Evolutionary conservation across 1,140 invertebrate genomes (phyloP), one percentile per base, ranked within the genome.

Genomic region (Olivierus martensii): DNA sequence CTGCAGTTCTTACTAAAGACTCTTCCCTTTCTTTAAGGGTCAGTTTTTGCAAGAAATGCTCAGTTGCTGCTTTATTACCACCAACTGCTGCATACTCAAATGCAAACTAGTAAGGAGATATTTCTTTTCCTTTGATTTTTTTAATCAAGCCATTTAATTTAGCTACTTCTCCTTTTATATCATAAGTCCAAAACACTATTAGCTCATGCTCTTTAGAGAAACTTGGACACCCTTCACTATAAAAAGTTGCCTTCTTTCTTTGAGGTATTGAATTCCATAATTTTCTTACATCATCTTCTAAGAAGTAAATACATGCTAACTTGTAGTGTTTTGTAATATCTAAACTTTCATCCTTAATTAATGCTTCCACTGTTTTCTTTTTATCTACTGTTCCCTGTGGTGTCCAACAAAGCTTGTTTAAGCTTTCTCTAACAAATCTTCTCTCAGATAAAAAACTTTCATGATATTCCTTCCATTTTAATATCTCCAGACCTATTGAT

Each of bases 11-110:
- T 47, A 53, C 51, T 19, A 53, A 52, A 9, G 37, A 49, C 14
- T 18, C 48, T 41, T 50, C 37, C 9, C 17, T 51, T 47, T 52
- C 44, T 7, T 17, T 18, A 39, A 12, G 7, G 11, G 21, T 41
- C 14, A 46, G 34, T 46, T 47, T 52, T 38, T 38, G 19, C 35
- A 47, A 52, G 37, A 52, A 52, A 38, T 47, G 37, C 6, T 47
- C 44, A 28, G 35, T 47, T 39, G 51, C 51, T 38, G 19, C 36
- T 47, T 41, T 52, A 22, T 52, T 52, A 3, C 51, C 51, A 34
- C 34, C 37, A 41, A 39, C 6, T 52, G 45, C 51, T 34, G 51
- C 44, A 52, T 46, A 52, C 11, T 39, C 34, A 46, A 52, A 52
- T 47, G 51, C 45, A 52, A 3, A 28, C 6, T 37, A 10, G 39